Percentiles rank a stretch among this genome's conserved stretches.
phyloP scores from a whole-genome alignment of 1,140 invertebrate genomes.

The Aphidius ervi region DNA sequence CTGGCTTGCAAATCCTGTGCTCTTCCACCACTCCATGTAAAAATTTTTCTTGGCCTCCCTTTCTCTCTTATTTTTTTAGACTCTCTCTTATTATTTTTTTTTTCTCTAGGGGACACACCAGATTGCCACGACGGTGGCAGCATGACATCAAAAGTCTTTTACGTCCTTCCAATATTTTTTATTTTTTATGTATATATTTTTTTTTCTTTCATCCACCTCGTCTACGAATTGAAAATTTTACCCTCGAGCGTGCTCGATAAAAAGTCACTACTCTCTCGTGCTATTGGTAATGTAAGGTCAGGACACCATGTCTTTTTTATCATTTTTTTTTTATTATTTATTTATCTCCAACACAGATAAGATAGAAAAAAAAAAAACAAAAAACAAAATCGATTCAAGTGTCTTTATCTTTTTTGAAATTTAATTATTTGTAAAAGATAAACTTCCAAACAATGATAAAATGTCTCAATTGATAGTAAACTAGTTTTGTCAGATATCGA shows the following conservation, averaged over 20 bases:
- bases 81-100: conserved; percentile 18
- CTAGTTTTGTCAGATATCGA: no score
- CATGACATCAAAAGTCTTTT: conserved; percentile 44
- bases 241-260: conserved; percentile 14
- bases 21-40: conserved; percentile 6
- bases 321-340: not conserved
- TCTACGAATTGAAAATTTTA: conserved; percentile 29
- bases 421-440: not conserved
- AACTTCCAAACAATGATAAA: conserved; percentile 5
- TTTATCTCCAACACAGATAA: not conserved
- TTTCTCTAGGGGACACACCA: conserved; percentile 23
- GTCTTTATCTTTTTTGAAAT: no score
- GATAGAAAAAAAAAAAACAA: no score
- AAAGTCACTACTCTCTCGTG: conserved; percentile 5
- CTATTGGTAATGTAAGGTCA: conserved; percentile 8
- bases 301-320: conserved; percentile 1
- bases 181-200: conserved; percentile 14
- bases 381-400: no score
- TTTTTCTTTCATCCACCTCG: not conserved
- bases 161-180: conserved; percentile 32
- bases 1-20: conserved; percentile 43
- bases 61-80: not conserved
- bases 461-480: conserved; percentile 6
- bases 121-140: conserved; percentile 29
- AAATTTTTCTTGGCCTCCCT: conserved; percentile 9